A percentile compares a stretch with the other conserved stretches of the same genome.
Evolutionary conservation across 2,113 vertebrate species (phyloP).

Genomic region (Salminus brasiliensis): DNA sequence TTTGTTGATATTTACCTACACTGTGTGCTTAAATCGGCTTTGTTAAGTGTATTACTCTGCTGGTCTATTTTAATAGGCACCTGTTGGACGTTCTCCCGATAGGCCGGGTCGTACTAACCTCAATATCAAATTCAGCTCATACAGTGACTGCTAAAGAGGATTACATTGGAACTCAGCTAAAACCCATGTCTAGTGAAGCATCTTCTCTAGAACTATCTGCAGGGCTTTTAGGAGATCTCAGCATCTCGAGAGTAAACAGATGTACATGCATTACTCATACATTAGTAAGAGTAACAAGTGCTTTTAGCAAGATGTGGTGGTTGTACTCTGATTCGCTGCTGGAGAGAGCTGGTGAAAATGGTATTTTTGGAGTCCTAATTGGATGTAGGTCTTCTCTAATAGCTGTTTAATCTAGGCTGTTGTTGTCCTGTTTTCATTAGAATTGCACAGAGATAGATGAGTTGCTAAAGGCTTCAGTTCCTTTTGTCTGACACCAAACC

Average conservation of each 20-base stretch:
- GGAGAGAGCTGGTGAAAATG: neutral
- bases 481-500: conserved; percentile 10
- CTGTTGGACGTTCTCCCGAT: neutral
- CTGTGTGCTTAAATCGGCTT: neutral
- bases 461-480: conserved; percentile 26
- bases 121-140: neutral
- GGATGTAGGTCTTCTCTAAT: conserved; percentile 26
- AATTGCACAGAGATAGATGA: conserved; percentile 15
- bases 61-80: neutral
- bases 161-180: neutral
- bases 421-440: conserved; percentile 14
- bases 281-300: neutral
- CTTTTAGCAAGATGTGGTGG: conserved; percentile 47
- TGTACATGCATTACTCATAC: neutral
- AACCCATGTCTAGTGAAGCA: neutral
- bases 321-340: neutral
- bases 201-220: neutral
- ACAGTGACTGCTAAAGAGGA: neutral
- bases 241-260: neutral
- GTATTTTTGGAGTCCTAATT: conserved; percentile 26
- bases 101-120: neutral
- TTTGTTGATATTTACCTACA: conserved; percentile 21
- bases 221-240: neutral
- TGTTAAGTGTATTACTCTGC: conserved; percentile 2
- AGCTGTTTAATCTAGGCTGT: conserved; percentile 12